Percentiles rank a stretch among this genome's conserved stretches.
Evolutionary conservation across 2,797 vertebrate species (phyloP).

Genomic region (Poeciliopsis infans): DNA sequence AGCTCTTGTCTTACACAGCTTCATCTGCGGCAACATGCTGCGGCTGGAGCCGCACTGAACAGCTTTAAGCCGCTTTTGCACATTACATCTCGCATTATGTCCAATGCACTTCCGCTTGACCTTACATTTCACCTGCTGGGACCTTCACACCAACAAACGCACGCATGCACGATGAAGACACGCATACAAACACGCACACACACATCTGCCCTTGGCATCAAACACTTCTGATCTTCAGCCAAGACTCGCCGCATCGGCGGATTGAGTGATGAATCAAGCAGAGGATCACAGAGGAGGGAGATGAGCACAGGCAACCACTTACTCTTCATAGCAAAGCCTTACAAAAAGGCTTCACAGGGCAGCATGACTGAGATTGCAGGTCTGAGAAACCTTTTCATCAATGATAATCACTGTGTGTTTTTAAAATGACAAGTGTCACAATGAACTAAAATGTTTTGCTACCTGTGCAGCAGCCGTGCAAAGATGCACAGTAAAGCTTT

Average conservation of each 20-base stretch:
- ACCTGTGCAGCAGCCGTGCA: slow-evolving; percentile 8
- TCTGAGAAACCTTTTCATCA: slow-evolving; percentile 13
- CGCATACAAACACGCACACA: slow-evolving; percentile 18
- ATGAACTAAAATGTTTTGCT: not conserved
- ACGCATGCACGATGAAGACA: not conserved
- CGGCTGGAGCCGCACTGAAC: slow-evolving; percentile 18
- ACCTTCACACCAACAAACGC: slow-evolving; percentile 35
- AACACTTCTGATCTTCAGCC: slow-evolving; percentile 55
- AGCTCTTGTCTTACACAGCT: slow-evolving; percentile 39
- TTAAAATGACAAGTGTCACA: slow-evolving; percentile 13
- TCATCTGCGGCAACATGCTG: slow-evolving; percentile 29
- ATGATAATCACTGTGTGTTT: slow-evolving; percentile 28
- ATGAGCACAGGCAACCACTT: slow-evolving; percentile 42
- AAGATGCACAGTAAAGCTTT: slow-evolving; percentile 33
- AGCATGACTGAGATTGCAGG: slow-evolving; percentile 6
- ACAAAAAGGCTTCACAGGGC: slow-evolving; percentile 23
- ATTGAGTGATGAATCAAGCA: slow-evolving; percentile 64
- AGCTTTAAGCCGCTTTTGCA: slow-evolving; percentile 9
- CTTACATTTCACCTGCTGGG: slow-evolving; percentile 6
- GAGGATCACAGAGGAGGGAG: slow-evolving; percentile 54
- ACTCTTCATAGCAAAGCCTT: slow-evolving; percentile 38
- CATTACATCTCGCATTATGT: slow-evolving; percentile 26
- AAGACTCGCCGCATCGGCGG: slow-evolving; percentile 50
- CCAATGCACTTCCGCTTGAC: slow-evolving; percentile 27
- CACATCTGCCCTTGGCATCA: slow-evolving; percentile 53